A percentile compares a stretch with the other conserved stretches of the same genome.
Evolutionary conservation across 2,797 vertebrate genomes (phyloP).

Genomic region (Glossophaga mutica): DNA sequence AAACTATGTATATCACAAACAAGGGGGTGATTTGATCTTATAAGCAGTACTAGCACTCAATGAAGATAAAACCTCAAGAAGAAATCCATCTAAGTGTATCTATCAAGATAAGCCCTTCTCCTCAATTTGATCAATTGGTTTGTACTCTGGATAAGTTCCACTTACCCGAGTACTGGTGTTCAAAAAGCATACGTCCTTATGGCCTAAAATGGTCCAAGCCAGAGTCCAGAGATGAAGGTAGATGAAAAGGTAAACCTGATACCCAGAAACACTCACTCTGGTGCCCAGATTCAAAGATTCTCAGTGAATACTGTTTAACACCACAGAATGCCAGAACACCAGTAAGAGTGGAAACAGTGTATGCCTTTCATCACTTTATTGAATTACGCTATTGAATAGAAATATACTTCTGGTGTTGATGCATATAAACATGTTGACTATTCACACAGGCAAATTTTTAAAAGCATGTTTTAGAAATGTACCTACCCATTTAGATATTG

Average conservation of each 20-base stretch:
- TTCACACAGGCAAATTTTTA: neutral
- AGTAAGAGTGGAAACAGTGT: neutral
- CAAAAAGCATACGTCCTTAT: neutral
- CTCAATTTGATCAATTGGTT: neutral
- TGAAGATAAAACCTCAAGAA: neutral
- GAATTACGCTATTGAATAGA: neutral
- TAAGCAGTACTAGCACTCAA: neutral
- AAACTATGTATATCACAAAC: neutral
- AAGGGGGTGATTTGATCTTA: neutral
- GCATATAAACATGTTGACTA: neutral
- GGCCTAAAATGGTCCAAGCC: neutral
- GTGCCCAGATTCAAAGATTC: neutral
- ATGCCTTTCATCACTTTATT: neutral
- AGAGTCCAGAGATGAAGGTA: neutral
- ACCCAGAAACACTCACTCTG: neutral
- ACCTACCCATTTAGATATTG: neutral
- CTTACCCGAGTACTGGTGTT: neutral
- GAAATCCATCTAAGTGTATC: neutral
- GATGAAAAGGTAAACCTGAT: neutral
- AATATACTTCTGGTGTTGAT: neutral
- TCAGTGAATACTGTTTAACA: neutral
- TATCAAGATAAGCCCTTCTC: neutral
- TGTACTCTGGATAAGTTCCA: neutral
- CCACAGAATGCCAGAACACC: neutral
- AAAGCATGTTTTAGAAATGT: conserved; percentile 3